Evolutionary conservation across 1,140 invertebrate genomes (phyloP), one percentile per base, ranked within the genome.

Genomic region (Eubasilissa regina): DNA sequence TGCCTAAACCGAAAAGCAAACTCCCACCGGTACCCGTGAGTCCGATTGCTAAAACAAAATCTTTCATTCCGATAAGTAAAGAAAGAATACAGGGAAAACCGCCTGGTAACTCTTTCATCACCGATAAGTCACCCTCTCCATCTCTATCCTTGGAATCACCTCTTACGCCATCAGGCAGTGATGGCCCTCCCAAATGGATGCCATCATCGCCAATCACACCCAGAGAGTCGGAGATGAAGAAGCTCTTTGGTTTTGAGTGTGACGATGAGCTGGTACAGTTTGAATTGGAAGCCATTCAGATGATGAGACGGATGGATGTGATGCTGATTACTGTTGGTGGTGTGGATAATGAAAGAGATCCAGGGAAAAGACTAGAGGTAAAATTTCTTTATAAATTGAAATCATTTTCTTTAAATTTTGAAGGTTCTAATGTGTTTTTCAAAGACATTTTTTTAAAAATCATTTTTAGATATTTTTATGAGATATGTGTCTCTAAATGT

Each of bases 281-380:
- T 80, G 91, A 92, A 84, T 89, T 89, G 35, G 87, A 88, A 77
- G 92, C 92, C 35, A 88, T 90, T 76, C 89, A 91, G 79, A 93
- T 94, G 92, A 87, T 93, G 75, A 88, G 91, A 10, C 90, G 93
- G 81, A 90, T 94, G 89, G 92, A 93, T 81, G 87, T 92, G 44
- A 93, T 94, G 89, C 86, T 93, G 80, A 87, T 91, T 83, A 94
- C 93, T 15, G 91, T 95, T 51, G 90, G 91, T 74, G 90, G 90
- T 74, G 91, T 94, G 45, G 89, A 89, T 75, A 92, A 91, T 80
- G 93, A 93, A 87, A 91, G 89, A 83, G 92, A 94, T 89, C 92
- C 92, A 21, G 87, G 89, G 68, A 92, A 91, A 85, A 87, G 92
- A 48, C 85, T 93, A 3, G 93, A 93, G 90, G 92, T 93, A 87